A percentile compares a stretch with the other conserved stretches of the same genome.
These are phyloP conservation scores for Aviceda subcristata DNA, from an alignment of 2,113 vertebrate genomes.

Conservation along the genomic window DNA sequence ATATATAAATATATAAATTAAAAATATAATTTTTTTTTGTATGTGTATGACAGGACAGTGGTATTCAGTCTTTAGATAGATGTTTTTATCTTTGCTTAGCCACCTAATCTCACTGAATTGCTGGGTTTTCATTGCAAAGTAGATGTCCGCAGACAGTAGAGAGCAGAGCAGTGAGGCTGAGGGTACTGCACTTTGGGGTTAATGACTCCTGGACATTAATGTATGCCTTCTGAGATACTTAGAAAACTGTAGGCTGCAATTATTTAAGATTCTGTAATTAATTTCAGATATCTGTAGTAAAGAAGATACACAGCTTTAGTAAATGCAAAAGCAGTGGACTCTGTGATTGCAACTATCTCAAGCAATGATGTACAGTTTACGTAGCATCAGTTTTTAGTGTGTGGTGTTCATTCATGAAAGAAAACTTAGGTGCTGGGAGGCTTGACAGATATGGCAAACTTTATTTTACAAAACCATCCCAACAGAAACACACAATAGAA, in stretches of 20 bases:
- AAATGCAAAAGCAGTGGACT: neutral
- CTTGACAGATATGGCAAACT: neutral
- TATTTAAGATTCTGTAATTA: neutral
- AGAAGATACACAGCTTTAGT: neutral
- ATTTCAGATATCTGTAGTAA: neutral
- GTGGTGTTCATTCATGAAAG: neutral
- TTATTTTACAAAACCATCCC: neutral
- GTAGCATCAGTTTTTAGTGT: neutral
- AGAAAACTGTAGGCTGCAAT: neutral
- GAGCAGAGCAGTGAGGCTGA: neutral
- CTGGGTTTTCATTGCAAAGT: neutral
- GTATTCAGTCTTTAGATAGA: neutral
- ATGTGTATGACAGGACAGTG: neutral
- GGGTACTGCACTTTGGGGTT: neutral
- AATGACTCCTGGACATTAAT: neutral
- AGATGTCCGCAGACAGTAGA: neutral
- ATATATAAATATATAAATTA: neutral
- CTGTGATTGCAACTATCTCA: neutral
- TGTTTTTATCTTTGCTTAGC: neutral
- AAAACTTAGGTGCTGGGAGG: neutral
- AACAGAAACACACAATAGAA: neutral
- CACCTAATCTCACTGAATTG: neutral
- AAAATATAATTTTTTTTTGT: neutral
- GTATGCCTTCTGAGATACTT: neutral
- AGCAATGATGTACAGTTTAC: neutral